Base-by-base conservation (phyloP, 2,888 invertebrate species). In the Diadegma fenestrale region DNA sequence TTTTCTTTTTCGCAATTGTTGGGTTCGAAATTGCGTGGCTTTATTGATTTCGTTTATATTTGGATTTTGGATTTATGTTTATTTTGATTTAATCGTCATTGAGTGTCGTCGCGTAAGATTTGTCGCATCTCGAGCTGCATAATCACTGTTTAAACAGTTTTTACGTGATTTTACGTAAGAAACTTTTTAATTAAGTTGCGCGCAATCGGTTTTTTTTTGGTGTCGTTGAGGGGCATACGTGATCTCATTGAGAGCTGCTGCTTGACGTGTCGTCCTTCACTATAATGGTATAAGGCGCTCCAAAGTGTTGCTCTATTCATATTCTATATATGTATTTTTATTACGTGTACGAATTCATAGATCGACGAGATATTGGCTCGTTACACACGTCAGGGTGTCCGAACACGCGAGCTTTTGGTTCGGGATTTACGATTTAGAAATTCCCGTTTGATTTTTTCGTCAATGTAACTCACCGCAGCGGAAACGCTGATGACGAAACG, bases 211-310 rank as follows among this genome's bases (percentile, higher is more conserved):
- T 33, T 37, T 37, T 37, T 37, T 37, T 37, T 58, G 26, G 4
- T 76, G 30, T 69, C 19, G 75, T 37, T 37, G 37, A 37, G 58
- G 43, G 69, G 58, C 43, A 64, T 64, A 54, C 82, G 68, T 75
- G 66, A 79, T 73, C 58, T 68, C 73, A 61, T 26, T 37, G 51
- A 79, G 63, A 71, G 80, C 73, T 82, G 79, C 82, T 84, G 88
- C 89, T 90, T 91, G 58, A 58, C 89, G 89, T 90, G 89, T 88
- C 87, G 90, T 90, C 87, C 87, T 82, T 91, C 88, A 88, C 85
- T 88, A 72, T 71, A 73, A 76, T 84, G 86, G 86, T 86, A 80
- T 43, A 85, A 80, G 86, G 86, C 69, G 75, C 80, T 75, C 73
- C 78, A 66, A 82, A 80, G 72, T 76, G 69, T 86, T 78, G 66